Evolutionary conservation across 2,797 vertebrate species (phyloP).

Genomic region (Lateolabrax maculatus): DNA sequence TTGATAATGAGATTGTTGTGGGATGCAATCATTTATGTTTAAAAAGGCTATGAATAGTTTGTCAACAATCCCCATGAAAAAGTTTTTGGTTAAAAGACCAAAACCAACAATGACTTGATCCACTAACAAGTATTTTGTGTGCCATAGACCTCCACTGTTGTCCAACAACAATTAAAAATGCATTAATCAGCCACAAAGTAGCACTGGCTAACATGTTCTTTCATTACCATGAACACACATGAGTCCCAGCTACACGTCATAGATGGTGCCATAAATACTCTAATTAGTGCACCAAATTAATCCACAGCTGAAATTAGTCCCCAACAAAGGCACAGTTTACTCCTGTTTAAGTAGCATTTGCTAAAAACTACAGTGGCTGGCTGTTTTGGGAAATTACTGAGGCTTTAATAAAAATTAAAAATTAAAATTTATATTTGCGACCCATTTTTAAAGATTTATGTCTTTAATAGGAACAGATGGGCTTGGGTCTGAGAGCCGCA

Average conservation of each 20-base stretch:
- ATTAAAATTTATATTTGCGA: not conserved
- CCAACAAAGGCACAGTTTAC: not conserved
- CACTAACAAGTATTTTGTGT: not conserved
- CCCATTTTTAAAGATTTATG: not conserved
- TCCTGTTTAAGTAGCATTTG: not conserved
- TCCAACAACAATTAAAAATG: not conserved
- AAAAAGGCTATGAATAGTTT: not conserved
- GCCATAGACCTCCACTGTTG: not conserved
- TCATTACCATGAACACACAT: not conserved
- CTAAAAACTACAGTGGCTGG: not conserved
- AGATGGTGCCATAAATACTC: not conserved
- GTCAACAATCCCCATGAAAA: not conserved
- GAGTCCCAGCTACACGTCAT: not conserved
- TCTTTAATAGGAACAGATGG: not conserved
- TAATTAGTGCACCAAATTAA: conserved; percentile 5
- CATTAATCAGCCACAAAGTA: not conserved
- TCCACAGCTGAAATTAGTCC: not conserved
- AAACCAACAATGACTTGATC: not conserved
- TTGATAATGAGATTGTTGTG: not conserved
- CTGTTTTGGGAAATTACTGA: not conserved
- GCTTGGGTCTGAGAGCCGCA: not conserved
- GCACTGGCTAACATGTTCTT: not conserved
- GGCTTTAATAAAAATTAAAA: not conserved
- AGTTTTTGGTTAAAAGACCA: not conserved
- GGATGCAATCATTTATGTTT: not conserved